A percentile compares a stretch with the other conserved stretches of the same genome.
These are phyloP conservation scores for Oryzias celebensis DNA, from an alignment of 2,113 vertebrate species.

Conservation along the genomic window DNA sequence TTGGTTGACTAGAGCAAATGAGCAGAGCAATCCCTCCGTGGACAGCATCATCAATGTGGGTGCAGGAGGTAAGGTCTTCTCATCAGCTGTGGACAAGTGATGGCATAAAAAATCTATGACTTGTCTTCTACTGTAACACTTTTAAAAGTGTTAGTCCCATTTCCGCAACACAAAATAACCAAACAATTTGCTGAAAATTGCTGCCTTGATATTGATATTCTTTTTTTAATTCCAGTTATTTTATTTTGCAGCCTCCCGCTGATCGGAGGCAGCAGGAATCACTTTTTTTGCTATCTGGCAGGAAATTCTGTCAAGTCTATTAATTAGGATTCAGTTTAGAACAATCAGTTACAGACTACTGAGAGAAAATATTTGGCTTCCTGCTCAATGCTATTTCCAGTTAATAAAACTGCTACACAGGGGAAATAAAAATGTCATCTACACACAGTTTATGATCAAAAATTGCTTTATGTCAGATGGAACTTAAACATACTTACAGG, in stretches of 20 bases:
- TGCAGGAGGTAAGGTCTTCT: slow-evolving; percentile 85
- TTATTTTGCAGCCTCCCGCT: slow-evolving; percentile 4
- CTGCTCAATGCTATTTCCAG: slow-evolving; percentile 21
- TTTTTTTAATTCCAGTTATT: background rate
- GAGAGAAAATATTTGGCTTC: slow-evolving; percentile 12
- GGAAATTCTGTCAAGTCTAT: slow-evolving; percentile 5
- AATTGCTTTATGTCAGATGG: slow-evolving; percentile 15
- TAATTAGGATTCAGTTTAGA: slow-evolving; percentile 21
- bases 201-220: background rate
- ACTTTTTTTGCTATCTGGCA: background rate
- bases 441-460: slow-evolving; percentile 2
- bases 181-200: background rate
- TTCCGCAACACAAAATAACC: background rate
- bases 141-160: too few relatives aligned
- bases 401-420: slow-evolving; percentile 16
- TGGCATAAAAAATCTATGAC: too few relatives aligned
- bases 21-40: slow-evolving; percentile 92
- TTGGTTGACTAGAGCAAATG: slow-evolving; percentile 91
- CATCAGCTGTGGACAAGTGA: slow-evolving; percentile 78
- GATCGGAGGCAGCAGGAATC: slow-evolving; percentile 4
- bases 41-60: slow-evolving; percentile 91
- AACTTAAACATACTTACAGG: background rate
- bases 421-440: slow-evolving; percentile 3
- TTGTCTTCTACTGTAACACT: too few relatives aligned
- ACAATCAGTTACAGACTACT: background rate